Conservation (phyloP, 1,140 invertebrate species). For the Drosophila nigromelanica region DNA sequence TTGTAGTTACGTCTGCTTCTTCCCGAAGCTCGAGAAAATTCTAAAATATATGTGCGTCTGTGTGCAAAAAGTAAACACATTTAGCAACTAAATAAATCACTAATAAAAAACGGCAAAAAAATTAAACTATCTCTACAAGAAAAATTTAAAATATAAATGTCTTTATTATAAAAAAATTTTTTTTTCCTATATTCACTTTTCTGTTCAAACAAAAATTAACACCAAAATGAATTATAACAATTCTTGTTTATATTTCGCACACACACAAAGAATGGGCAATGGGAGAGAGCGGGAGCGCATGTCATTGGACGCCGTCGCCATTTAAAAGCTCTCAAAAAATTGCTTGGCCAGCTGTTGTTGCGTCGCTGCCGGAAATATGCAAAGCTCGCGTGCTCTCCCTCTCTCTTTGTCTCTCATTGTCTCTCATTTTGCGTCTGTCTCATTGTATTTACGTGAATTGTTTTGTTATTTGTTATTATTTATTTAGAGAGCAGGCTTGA, state of each 20-base stretch:
- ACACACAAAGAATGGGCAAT: neutral
- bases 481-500: slow-evolving; percentile 20
- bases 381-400: slow-evolving; percentile 29
- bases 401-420: neutral
- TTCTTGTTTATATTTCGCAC: slow-evolving; percentile 71
- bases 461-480: slow-evolving; percentile 57
- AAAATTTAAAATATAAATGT: no score
- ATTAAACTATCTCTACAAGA: neutral
- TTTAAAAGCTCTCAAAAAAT: slow-evolving; percentile 69
- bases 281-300: slow-evolving; percentile 7
- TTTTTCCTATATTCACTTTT: neutral
- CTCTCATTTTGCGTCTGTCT: neutral
- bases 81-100: neutral
- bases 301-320: slow-evolving; percentile 42
- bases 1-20: slow-evolving; percentile 17
- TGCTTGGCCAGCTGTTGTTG: slow-evolving; percentile 51
- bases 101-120: neutral
- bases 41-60: slow-evolving; percentile 11
- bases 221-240: slow-evolving; percentile 36
- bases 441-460: slow-evolving; percentile 60
- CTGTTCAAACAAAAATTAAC: neutral
- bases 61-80: slow-evolving; percentile 12
- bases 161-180: no score
- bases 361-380: slow-evolving; percentile 47
- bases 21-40: slow-evolving; percentile 52